Evolutionary conservation across 2,113 vertebrate species (phyloP).

Genomic region (Nothobranchius furzeri): DNA sequence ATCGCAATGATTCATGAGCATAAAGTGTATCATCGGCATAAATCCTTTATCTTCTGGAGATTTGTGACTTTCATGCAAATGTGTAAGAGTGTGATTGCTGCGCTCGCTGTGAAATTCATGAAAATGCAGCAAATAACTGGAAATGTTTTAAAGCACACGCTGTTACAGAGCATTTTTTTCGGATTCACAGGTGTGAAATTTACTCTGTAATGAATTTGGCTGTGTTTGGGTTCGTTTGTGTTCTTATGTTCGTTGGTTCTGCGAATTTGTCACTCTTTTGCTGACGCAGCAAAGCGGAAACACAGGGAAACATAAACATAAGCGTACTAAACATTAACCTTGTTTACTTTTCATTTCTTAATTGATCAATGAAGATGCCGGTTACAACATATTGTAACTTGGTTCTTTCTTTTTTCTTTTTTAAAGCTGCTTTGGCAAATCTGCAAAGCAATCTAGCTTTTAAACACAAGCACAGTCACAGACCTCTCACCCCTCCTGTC

Average conservation of each 20-base stretch:
- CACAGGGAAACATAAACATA: not conserved
- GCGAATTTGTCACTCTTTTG: conserved; percentile 30
- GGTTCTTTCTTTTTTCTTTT: not conserved
- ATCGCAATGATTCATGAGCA: conserved; percentile 62
- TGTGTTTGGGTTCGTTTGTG: conserved; percentile 16
- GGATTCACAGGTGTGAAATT: conserved; percentile 16
- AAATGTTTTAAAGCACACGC: not conserved
- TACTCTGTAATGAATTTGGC: conserved; percentile 1
- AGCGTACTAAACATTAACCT: conserved; percentile 1
- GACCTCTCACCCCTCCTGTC: no score
- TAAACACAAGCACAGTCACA: no score
- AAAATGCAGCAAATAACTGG: conserved; percentile 33
- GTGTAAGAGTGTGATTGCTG: conserved; percentile 34
- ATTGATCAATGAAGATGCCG: conserved; percentile 26
- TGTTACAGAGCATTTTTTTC: conserved; percentile 7
- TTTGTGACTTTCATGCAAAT: conserved; percentile 68
- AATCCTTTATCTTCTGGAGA: conserved; percentile 34
- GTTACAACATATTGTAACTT: not conserved
- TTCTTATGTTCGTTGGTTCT: conserved; percentile 16
- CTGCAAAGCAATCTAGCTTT: no score
- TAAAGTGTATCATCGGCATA: conserved; percentile 66
- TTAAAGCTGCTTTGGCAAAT: no score
- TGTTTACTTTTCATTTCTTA: conserved; percentile 16
- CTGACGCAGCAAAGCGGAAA: conserved; percentile 29
- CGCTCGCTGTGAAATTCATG: conserved; percentile 37